These are phyloP conservation scores for Neodon shergylaensis DNA, from an alignment of 2,113 vertebrate genomes.

Conservation along the genomic window DNA sequence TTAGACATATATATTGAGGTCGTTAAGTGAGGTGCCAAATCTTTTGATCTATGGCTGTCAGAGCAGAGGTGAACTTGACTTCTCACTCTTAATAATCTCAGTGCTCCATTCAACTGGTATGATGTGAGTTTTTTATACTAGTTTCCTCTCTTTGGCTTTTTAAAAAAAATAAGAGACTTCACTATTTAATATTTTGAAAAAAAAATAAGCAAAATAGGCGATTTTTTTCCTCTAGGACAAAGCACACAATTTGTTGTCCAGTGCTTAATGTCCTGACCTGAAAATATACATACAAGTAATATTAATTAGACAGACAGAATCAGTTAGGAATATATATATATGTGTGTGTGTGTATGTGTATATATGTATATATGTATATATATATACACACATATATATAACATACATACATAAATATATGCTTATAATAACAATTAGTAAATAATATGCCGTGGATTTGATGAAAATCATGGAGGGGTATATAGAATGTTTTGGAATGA, in stretches of 20 bases:
- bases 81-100: not conserved
- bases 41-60: not conserved
- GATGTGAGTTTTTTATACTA: conserved; percentile 11
- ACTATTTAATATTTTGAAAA: not conserved
- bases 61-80: not conserved
- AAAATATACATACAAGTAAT: not conserved
- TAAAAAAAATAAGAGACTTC: not conserved
- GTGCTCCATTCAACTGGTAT: not conserved
- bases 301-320: not conserved
- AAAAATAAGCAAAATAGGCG: not conserved
- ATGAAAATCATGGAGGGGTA: not conserved
- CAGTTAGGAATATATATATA: not conserved
- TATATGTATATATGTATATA: too few relatives aligned
- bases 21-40: not conserved
- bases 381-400: too few relatives aligned
- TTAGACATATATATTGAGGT: not conserved
- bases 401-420: not conserved
- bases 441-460: not conserved
- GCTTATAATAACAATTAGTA: too few relatives aligned
- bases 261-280: not conserved
- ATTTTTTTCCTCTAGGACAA: not conserved
- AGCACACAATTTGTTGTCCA: not conserved
- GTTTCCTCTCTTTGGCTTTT: not conserved
- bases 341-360: too few relatives aligned
- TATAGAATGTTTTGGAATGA: not conserved